Percentiles rank a stretch among this genome's conserved stretches.
Conservation (phyloP, 2,113 vertebrate genomes). For the Plecotus auritus region DNA sequence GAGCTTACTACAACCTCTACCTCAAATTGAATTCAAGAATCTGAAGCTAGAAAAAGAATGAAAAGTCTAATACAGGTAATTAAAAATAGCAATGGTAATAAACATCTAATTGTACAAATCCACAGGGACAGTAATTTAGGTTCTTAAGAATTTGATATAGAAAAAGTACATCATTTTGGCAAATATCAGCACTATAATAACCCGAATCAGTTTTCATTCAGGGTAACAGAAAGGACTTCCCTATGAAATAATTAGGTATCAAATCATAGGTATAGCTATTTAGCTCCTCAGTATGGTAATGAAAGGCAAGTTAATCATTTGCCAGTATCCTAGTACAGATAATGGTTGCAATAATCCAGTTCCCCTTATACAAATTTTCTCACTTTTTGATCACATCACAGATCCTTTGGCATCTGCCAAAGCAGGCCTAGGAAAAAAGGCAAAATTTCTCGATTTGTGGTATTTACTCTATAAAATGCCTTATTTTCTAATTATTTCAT, state of each 20-base stretch:
- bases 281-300: not conserved
- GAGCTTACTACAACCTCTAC: not conserved
- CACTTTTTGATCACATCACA: constrained; percentile 13
- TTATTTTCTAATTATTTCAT: constrained; percentile 10
- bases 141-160: not conserved
- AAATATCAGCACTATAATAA: not conserved
- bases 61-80: constrained; percentile 6
- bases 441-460: not conserved
- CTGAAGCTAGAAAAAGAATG: not conserved
- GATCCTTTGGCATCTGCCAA: not conserved
- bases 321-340: not conserved
- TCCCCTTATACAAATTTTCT: not conserved
- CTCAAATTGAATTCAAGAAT: constrained; percentile 3
- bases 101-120: not conserved
- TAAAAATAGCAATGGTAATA: constrained; percentile 9
- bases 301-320: not conserved
- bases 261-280: not conserved
- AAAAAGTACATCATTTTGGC: not conserved
- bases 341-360: not conserved
- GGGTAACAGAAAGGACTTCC: not conserved
- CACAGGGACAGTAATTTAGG: not conserved
- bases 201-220: not conserved
- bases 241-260: not conserved
- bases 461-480: not conserved
- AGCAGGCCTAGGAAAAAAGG: not conserved